phyloP scores from a whole-genome alignment of 1,140 invertebrate genomes.

The Brachionus plicatilis region DNA sequence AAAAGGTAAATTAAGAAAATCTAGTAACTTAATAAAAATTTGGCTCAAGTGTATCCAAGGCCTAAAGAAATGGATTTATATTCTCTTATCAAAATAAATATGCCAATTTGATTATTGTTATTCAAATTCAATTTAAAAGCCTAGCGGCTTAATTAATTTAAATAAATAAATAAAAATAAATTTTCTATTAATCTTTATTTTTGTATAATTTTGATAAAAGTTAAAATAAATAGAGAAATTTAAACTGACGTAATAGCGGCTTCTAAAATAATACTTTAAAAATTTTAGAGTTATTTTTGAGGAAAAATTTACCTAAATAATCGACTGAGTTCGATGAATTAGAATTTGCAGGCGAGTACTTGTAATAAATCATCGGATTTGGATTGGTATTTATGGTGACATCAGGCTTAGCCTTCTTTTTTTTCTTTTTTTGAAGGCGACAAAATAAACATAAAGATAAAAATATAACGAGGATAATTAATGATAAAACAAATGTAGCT shows the following conservation, averaged over 20 bases:
- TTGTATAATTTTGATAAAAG: background rate
- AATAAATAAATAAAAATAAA: background rate
- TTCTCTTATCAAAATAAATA: background rate
- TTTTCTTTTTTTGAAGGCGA: background rate
- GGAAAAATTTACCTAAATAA: conserved; percentile 6
- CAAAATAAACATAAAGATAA: conserved; percentile 14
- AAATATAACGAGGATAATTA: background rate
- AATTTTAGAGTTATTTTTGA: background rate
- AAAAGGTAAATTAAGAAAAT: background rate
- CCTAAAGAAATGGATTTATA: background rate
- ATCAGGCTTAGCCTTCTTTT: background rate
- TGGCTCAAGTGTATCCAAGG: background rate
- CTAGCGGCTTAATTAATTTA: background rate
- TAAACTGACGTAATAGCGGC: conserved; percentile 38
- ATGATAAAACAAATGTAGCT: background rate
- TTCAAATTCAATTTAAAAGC: background rate
- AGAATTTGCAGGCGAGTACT: conserved; percentile 33
- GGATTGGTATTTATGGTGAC: background rate
- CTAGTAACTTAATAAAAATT: background rate
- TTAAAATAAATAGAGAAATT: background rate
- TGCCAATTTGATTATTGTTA: background rate
- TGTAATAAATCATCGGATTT: conserved; percentile 22
- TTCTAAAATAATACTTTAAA: background rate
- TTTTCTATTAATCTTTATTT: background rate
- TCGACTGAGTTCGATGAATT: background rate